Conservation (phyloP, 2,797 vertebrate genomes). For the Mycteria americana region DNA sequence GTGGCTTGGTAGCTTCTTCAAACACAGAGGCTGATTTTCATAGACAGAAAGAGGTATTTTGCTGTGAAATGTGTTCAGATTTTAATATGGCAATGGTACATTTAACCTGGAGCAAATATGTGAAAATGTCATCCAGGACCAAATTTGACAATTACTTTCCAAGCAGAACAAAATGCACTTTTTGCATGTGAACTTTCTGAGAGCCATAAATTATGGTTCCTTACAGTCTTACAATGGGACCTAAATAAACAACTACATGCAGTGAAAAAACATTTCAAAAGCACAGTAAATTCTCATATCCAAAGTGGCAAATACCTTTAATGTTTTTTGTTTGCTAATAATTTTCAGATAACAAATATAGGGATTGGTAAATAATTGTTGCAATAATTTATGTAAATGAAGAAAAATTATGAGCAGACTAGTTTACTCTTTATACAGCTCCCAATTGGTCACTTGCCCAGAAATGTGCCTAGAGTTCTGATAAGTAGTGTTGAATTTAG, state of each 20-base stretch:
- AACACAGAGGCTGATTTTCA: conserved; percentile 17
- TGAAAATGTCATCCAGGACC: conserved; percentile 50
- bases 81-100: conserved; percentile 3
- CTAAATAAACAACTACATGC: background rate
- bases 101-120: conserved; percentile 42
- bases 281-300: background rate
- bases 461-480: background rate
- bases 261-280: background rate
- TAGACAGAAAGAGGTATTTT: conserved; percentile 39
- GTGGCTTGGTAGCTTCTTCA: conserved; percentile 5
- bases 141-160: conserved; percentile 19
- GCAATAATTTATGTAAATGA: background rate
- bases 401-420: background rate
- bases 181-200: background rate
- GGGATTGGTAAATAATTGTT: background rate
- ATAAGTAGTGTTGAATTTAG: background rate
- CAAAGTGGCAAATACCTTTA: background rate
- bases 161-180: conserved; percentile 31
- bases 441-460: background rate
- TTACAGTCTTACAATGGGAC: background rate
- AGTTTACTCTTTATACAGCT: background rate
- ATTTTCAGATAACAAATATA: background rate
- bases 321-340: background rate
- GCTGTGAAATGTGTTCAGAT: conserved; percentile 20
- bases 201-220: background rate